These are phyloP conservation scores for Uloborus plumipes DNA, from an alignment of 2,888 invertebrate genomes.

Conservation along the genomic window DNA sequence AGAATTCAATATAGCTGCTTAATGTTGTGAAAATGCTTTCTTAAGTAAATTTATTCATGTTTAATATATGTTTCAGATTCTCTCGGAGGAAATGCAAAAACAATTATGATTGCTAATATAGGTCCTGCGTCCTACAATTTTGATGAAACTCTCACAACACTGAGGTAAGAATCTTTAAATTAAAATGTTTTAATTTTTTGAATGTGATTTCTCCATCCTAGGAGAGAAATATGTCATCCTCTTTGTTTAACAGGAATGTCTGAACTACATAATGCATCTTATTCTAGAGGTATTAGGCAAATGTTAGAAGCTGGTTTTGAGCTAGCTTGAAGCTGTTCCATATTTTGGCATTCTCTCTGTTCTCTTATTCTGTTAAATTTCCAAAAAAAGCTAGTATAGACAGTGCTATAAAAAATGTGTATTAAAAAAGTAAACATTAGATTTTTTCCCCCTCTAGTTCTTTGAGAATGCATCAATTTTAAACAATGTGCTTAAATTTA, in stretches of 20 bases:
- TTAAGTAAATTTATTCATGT: not conserved
- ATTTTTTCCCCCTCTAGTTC: too few relatives aligned
- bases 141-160: conserved; percentile 96
- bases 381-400: too few relatives aligned
- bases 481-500: too few relatives aligned
- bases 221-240: not conserved
- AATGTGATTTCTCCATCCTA: not conserved
- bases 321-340: too few relatives aligned
- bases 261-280: not conserved
- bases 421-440: too few relatives aligned
- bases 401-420: too few relatives aligned
- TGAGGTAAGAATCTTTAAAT: conserved; percentile 74
- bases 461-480: too few relatives aligned
- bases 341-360: too few relatives aligned
- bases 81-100: conserved; percentile 97
- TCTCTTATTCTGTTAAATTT: too few relatives aligned
- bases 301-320: too few relatives aligned
- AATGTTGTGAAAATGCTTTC: not conserved
- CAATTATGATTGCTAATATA: conserved; percentile 99
- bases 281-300: too few relatives aligned
- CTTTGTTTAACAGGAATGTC: not conserved
- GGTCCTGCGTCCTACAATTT: conserved; percentile 98
- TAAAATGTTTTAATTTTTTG: not conserved
- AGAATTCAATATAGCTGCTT: too few relatives aligned
- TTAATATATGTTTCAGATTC: conserved; percentile 79